Percentiles rank a stretch among this genome's conserved stretches.
Evolutionary conservation across 2,888 invertebrate genomes (phyloP).

Genomic region (Phasia obesa): DNA sequence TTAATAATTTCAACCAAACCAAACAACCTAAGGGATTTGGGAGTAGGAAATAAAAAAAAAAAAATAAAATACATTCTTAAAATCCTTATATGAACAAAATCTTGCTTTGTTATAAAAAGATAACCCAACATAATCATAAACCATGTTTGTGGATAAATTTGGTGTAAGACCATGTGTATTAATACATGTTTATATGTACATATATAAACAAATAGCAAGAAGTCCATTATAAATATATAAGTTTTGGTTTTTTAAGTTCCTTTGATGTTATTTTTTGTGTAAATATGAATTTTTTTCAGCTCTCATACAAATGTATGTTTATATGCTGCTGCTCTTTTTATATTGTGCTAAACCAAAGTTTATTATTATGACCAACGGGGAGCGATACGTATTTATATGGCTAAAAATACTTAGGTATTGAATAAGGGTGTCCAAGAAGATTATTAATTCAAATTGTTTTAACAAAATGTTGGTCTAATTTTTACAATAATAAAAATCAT

Average conservation of each 20-base stretch:
- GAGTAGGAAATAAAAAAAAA: slow-evolving; percentile 8
- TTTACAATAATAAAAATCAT: too few relatives aligned
- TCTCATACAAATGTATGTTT: slow-evolving; percentile 24
- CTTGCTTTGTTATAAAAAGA: slow-evolving; percentile 4
- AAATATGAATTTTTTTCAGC: slow-evolving; percentile 42
- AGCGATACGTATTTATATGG: slow-evolving; percentile 36
- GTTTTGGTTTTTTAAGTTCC: slow-evolving; percentile 31
- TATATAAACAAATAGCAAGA: slow-evolving; percentile 17
- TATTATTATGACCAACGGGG: slow-evolving; percentile 59
- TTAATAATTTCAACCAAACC: slow-evolving; percentile 7
- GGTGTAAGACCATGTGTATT: neutral
- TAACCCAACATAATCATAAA: slow-evolving; percentile 51
- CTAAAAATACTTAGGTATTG: neutral
- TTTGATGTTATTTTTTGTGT: slow-evolving; percentile 45
- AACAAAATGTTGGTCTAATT: too few relatives aligned
- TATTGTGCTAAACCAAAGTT: slow-evolving; percentile 42
- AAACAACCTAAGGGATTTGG: slow-evolving; percentile 48
- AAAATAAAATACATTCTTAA: slow-evolving; percentile 28
- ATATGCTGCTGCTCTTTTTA: slow-evolving; percentile 5
- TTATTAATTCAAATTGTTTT: too few relatives aligned
- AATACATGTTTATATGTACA: neutral
- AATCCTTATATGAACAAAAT: slow-evolving; percentile 42
- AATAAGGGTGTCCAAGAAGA: slow-evolving; percentile 4
- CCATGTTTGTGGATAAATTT: slow-evolving; percentile 9
- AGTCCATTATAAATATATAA: slow-evolving; percentile 67